These are phyloP conservation scores for Nymphicus hollandicus DNA, from an alignment of 2,113 vertebrate species.

Conservation along the genomic window DNA sequence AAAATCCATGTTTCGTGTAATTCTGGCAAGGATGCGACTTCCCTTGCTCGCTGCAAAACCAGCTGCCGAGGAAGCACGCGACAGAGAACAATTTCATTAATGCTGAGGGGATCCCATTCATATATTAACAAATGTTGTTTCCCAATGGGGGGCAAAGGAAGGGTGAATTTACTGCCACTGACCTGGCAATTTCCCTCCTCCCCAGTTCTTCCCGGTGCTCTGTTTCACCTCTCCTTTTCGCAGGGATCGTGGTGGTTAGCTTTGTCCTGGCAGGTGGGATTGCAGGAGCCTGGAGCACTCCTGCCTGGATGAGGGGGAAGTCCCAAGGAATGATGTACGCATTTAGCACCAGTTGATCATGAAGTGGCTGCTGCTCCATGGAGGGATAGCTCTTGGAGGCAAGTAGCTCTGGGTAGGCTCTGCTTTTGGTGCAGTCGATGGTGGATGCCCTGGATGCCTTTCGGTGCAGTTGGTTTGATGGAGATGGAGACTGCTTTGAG, in stretches of 20 bases:
- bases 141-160: not conserved
- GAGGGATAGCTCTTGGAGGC: not conserved
- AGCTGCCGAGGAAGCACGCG: fast-evolving
- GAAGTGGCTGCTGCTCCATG: fast-evolving
- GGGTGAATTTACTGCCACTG: not conserved
- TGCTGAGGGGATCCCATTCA: fast-evolving
- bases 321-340: not conserved
- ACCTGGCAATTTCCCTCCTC: not conserved
- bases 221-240: fast-evolving
- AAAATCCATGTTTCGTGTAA: not conserved
- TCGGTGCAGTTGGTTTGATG: not conserved
- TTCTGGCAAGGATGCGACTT: not conserved
- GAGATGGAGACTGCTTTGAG: not conserved
- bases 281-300: not conserved
- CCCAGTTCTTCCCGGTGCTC: fast-evolving
- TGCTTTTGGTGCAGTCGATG: not conserved
- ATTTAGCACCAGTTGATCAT: not conserved
- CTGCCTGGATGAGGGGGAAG: not conserved
- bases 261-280: not conserved
- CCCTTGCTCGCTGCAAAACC: not conserved
- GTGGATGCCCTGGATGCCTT: not conserved
- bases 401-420: not conserved
- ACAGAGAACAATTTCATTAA: not conserved
- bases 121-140: fast-evolving
- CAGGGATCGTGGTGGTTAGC: fast-evolving